Conservation (phyloP, 2,888 invertebrate species). For the Herminia tarsipennalis region DNA sequence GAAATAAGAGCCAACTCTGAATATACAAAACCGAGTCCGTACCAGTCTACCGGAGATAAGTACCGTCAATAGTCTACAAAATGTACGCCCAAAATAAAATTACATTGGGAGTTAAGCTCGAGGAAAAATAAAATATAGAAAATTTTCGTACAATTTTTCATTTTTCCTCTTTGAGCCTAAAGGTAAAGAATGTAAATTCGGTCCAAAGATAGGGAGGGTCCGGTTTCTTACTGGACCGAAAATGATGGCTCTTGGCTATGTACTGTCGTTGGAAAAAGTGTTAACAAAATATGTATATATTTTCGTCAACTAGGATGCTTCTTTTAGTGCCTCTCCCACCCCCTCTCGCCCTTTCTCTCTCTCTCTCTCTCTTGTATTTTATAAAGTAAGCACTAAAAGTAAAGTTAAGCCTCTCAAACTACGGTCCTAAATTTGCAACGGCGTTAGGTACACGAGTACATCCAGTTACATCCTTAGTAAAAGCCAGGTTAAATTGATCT, state of each 20-base stretch:
- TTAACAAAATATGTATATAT: background rate
- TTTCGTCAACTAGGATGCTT: too few relatives aligned
- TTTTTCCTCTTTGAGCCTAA: conserved; percentile 24
- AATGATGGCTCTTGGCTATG: conserved; percentile 34
- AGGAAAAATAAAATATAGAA: conserved; percentile 34
- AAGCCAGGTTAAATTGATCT: too few relatives aligned
- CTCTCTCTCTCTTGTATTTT: too few relatives aligned
- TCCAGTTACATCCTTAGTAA: too few relatives aligned
- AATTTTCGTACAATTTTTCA: conserved; percentile 39
- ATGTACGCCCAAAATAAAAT: conserved; percentile 9
- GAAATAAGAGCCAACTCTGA: background rate
- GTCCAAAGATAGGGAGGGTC: conserved; percentile 41
- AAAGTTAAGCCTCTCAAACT: too few relatives aligned
- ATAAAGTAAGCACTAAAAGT: too few relatives aligned
- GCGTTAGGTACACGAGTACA: too few relatives aligned
- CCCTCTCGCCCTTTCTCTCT: too few relatives aligned
- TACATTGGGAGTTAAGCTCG: conserved; percentile 12
- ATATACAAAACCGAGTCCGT: background rate
- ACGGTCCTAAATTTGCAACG: too few relatives aligned
- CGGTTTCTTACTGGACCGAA: conserved; percentile 37
- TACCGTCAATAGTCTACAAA: conserved; percentile 9
- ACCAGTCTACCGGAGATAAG: conserved; percentile 1
- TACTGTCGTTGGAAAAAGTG: conserved; percentile 22
- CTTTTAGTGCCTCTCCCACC: too few relatives aligned
- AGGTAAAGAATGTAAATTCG: conserved; percentile 50